Evolutionary conservation across 2,797 vertebrate species (phyloP).

Genomic region (Threskiornis aethiopicus): DNA sequence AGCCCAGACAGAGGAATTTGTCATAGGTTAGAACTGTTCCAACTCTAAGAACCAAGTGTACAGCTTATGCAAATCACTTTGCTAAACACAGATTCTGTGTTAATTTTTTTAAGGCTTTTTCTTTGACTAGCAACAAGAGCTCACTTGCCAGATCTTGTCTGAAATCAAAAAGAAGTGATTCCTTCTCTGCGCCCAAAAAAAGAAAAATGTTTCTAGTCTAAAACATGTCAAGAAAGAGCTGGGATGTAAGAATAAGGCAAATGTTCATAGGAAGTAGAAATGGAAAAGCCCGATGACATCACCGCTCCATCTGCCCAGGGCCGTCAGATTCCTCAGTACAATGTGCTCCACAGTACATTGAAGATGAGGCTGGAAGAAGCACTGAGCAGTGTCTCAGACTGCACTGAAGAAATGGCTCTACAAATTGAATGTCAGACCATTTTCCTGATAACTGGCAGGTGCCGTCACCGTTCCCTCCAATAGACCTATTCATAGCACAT

Average conservation of each 20-base stretch:
- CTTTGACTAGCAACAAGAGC: constrained; percentile 60
- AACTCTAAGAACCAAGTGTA: constrained; percentile 81
- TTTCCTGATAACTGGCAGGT: not conserved
- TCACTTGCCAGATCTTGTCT: constrained; percentile 77
- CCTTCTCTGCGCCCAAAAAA: constrained; percentile 55
- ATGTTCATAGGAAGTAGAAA: constrained; percentile 61
- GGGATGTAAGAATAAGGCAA: constrained; percentile 59
- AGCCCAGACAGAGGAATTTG: constrained; percentile 88
- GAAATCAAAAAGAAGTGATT: constrained; percentile 76
- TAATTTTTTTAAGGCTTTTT: constrained; percentile 67
- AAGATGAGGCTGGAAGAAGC: constrained; percentile 9
- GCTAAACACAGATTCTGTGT: constrained; percentile 77
- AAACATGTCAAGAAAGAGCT: constrained; percentile 65
- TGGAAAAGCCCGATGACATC: constrained; percentile 58
- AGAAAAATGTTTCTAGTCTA: constrained; percentile 67
- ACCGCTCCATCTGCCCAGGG: constrained; percentile 45
- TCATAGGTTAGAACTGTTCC: constrained; percentile 86
- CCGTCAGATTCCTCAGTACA: constrained; percentile 37
- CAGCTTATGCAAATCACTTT: constrained; percentile 80
- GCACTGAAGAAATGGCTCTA: not conserved
- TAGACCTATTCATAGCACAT: not conserved
- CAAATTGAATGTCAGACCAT: not conserved
- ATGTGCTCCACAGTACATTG: constrained; percentile 41
- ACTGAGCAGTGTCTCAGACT: not conserved
- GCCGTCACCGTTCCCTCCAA: not conserved